phyloP scores from a whole-genome alignment of 1,140 invertebrate genomes.

The Lasaia peninsularis region DNA sequence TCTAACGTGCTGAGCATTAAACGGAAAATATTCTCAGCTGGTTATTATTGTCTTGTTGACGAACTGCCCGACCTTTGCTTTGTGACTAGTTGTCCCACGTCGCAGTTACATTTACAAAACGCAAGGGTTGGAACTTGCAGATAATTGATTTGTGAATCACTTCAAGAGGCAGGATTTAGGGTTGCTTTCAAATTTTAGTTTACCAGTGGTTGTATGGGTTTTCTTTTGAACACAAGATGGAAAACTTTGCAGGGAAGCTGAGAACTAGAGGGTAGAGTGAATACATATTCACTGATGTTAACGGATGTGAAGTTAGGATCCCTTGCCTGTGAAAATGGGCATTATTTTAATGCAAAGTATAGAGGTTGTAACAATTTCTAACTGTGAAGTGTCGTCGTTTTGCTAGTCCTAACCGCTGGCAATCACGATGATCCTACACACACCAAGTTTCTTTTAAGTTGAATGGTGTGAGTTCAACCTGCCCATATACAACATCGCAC shows the following conservation, averaged over 20 bases:
- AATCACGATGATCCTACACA: conserved; percentile 53
- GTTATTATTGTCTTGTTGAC: conserved; percentile 60
- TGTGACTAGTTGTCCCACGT: conserved; percentile 45
- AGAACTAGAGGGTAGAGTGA: conserved; percentile 71
- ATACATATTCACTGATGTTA: conserved; percentile 62
- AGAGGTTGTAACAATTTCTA: conserved; percentile 84
- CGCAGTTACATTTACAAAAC: conserved; percentile 47
- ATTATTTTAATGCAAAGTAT: conserved; percentile 94
- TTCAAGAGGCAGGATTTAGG: conserved; percentile 47
- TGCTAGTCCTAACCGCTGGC: conserved; percentile 22
- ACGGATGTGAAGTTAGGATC: conserved; percentile 68
- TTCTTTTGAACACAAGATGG: conserved; percentile 67
- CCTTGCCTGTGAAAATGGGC: conserved; percentile 84
- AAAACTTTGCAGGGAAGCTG: conserved; percentile 75
- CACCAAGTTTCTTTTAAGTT: conserved; percentile 75
- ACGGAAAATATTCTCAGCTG: conserved; percentile 74
- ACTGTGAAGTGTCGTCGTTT: conserved; percentile 59
- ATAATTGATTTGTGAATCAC: conserved; percentile 29
- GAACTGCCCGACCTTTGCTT: conserved; percentile 71
- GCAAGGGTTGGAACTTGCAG: conserved; percentile 62
- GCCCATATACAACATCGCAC: conserved; percentile 60
- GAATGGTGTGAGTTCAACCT: conserved; percentile 71
- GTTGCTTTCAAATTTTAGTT: conserved; percentile 48
- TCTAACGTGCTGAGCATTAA: conserved; percentile 75
- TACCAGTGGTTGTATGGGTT: conserved; percentile 58